A percentile compares a stretch with the other conserved stretches of the same genome.
Evolutionary conservation across 2,888 invertebrate genomes (phyloP).

Genomic region (Scaptomyza tumidula): DNA sequence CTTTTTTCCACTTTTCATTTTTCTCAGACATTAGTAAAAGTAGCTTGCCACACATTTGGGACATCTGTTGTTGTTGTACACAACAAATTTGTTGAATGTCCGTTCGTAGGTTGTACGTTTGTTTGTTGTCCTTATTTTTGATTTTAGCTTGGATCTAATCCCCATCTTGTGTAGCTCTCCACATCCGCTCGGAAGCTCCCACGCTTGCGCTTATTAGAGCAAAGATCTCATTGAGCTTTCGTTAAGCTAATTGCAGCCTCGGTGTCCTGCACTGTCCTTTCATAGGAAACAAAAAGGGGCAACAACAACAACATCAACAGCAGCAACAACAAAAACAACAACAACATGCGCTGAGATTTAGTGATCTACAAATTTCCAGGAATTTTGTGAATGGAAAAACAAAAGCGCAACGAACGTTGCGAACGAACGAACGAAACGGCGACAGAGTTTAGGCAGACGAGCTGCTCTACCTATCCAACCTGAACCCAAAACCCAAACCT

Average conservation of each 20-base stretch:
- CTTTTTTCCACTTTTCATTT: conserved; percentile 59
- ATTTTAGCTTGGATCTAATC: conserved; percentile 31
- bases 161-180: conserved; percentile 12
- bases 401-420: conserved; percentile 71
- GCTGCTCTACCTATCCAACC: conserved; percentile 60
- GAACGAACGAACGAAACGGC: conserved; percentile 31
- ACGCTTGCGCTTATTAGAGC: conserved; percentile 54
- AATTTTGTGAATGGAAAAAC: conserved; percentile 79
- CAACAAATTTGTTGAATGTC: not conserved
- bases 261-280: conserved; percentile 57
- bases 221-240: conserved; percentile 25
- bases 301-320: conserved; percentile 1
- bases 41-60: conserved; percentile 49
- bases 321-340: conserved; percentile 31
- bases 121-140: conserved; percentile 26
- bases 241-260: conserved; percentile 65
- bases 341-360: conserved; percentile 64
- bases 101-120: conserved; percentile 1
- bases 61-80: conserved; percentile 52
- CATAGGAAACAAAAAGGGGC: conserved; percentile 62
- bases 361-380: conserved; percentile 79
- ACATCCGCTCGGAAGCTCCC: conserved; percentile 70
- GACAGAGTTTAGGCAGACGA: conserved; percentile 45
- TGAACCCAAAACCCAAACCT: conserved; percentile 57
- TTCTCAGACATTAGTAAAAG: conserved; percentile 49